These are phyloP conservation scores for Ispidina lecontei DNA, from an alignment of 2,797 vertebrate species.

Conservation along the genomic window DNA sequence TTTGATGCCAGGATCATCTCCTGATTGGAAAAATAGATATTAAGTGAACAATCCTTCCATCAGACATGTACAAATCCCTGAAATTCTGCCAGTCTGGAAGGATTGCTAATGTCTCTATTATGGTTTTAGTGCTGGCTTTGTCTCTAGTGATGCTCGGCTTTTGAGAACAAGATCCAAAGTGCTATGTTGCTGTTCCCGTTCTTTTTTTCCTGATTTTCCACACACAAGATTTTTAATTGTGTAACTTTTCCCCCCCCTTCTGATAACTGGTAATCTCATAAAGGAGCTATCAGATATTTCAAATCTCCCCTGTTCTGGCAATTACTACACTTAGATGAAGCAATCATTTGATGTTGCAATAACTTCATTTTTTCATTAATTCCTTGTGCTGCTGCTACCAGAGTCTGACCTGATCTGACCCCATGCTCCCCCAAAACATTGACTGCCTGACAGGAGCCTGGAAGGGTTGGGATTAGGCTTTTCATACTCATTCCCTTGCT, in stretches of 20 bases:
- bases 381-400: neutral
- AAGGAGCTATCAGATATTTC: slow-evolving; percentile 42
- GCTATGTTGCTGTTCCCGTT: neutral
- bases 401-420: slow-evolving; percentile 21
- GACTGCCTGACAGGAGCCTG: neutral
- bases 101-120: neutral
- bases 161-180: neutral
- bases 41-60: slow-evolving; percentile 13
- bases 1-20: neutral
- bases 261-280: slow-evolving; percentile 53
- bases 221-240: neutral
- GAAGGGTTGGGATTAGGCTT: neutral
- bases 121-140: neutral
- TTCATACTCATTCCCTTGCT: neutral
- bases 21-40: neutral
- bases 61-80: slow-evolving; percentile 1
- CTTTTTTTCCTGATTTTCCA: neutral
- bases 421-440: neutral
- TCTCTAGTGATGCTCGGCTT: neutral
- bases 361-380: slow-evolving; percentile 27
- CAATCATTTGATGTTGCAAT: slow-evolving; percentile 62
- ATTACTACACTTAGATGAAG: slow-evolving; percentile 49
- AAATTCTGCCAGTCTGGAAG: neutral
- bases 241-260: neutral
- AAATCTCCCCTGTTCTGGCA: slow-evolving; percentile 58